Percentiles rank a stretch among this genome's conserved stretches.
Conservation (phyloP, 2,113 vertebrate species). For the Laticauda laticaudata region DNA sequence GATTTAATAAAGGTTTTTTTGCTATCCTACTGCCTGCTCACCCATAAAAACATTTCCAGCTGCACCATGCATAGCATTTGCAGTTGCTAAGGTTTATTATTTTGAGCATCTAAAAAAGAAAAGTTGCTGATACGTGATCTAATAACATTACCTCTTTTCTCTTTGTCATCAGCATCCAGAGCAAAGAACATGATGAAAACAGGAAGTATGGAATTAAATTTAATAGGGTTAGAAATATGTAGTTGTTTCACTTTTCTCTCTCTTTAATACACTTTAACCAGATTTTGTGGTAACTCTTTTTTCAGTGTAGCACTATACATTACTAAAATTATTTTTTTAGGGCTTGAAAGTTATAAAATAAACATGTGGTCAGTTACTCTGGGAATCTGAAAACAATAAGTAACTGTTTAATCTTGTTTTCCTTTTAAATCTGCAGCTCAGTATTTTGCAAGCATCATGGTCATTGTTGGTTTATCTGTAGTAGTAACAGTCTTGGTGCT, state of each 20-base stretch:
- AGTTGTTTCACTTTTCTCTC: neutral
- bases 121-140: neutral
- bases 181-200: neutral
- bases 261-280: neutral
- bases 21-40: neutral
- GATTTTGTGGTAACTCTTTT: neutral
- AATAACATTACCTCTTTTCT: neutral
- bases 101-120: neutral
- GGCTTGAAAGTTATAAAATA: neutral
- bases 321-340: neutral
- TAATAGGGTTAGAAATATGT: neutral
- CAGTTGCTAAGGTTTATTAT: neutral
- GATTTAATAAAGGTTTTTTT: neutral
- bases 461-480: slow-evolving; percentile 87
- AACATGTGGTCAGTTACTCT: neutral
- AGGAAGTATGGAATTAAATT: neutral
- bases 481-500: slow-evolving; percentile 89
- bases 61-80: neutral
- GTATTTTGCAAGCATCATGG: slow-evolving; percentile 91
- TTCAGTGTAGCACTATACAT: neutral
- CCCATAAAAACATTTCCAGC: neutral
- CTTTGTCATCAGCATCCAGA: neutral
- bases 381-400: neutral
- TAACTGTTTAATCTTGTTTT: neutral
- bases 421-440: slow-evolving; percentile 73